Evolutionary conservation across 2,888 invertebrate genomes (phyloP).

Genomic region (Macrosiphum euphorbiae): DNA sequence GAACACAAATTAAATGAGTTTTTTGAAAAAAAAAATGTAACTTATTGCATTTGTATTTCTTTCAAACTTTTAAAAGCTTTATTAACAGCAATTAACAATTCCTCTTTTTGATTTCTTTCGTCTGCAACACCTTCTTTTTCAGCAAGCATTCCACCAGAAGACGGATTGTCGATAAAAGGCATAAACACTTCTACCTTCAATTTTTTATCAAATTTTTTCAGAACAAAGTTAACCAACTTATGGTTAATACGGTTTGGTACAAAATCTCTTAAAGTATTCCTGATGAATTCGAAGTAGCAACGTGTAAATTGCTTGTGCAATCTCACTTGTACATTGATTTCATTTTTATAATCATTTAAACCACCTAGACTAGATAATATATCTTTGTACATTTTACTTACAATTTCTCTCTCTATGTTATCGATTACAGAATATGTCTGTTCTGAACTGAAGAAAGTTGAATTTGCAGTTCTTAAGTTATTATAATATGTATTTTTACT

Average conservation of each 20-base stretch:
- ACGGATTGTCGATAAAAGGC: not conserved
- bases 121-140: not conserved
- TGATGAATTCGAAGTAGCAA: not conserved
- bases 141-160: not conserved
- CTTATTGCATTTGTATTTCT: not conserved
- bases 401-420: too few species aligned
- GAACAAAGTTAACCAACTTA: not conserved
- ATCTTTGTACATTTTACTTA: not conserved
- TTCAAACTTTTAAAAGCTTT: not conserved
- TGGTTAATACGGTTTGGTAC: not conserved
- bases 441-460: too few species aligned
- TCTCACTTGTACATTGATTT: not conserved
- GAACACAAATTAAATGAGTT: not conserved
- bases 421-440: too few species aligned
- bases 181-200: not conserved
- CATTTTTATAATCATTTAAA: not conserved
- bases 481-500: too few species aligned
- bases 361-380: not conserved
- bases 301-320: not conserved
- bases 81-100: not conserved
- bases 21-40: not conserved
- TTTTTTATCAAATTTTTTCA: not conserved
- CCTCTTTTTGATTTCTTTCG: not conserved
- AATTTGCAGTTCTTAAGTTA: too few species aligned
- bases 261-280: not conserved